A percentile compares a stretch with the other conserved stretches of the same genome.
phyloP scores from a whole-genome alignment of 2,888 invertebrate genomes.

The Sesia bembeciformis region DNA sequence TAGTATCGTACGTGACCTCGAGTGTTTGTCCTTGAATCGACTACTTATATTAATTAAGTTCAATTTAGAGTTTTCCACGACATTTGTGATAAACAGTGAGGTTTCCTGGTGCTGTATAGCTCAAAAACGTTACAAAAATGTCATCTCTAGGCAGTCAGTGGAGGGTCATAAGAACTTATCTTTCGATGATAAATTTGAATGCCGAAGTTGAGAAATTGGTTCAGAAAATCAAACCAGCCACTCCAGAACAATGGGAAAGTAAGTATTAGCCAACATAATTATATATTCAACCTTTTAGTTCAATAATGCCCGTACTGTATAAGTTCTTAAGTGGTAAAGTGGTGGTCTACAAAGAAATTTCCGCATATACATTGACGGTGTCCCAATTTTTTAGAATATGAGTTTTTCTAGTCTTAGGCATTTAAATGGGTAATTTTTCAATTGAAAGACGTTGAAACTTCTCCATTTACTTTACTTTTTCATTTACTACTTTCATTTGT shows the following conservation, averaged over 20 bases:
- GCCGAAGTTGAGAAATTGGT: conserved; percentile 54
- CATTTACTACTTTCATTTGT: too few relatives aligned
- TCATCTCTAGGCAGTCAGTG: conserved; percentile 61
- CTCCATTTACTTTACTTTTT: too few relatives aligned
- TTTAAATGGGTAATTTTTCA: too few relatives aligned
- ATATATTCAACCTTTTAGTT: neutral
- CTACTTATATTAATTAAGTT: neutral
- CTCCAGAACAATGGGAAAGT: conserved; percentile 63
- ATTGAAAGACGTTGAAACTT: too few relatives aligned
- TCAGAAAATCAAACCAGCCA: conserved; percentile 43
- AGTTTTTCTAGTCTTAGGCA: too few relatives aligned
- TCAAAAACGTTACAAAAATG: conserved; percentile 21
- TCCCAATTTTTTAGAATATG: too few relatives aligned
- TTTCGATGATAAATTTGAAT: conserved; percentile 46
- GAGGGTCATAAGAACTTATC: conserved; percentile 54
- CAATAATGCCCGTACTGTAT: neutral
- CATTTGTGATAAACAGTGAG: neutral
- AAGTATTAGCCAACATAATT: conserved; percentile 17
- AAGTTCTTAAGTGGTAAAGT: neutral
- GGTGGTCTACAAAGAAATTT: too few relatives aligned
- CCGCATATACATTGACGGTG: too few relatives aligned
- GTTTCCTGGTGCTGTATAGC: neutral
- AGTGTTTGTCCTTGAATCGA: neutral
- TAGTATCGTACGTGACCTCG: conserved; percentile 3
- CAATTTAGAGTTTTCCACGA: conserved; percentile 1